phyloP scores from a whole-genome alignment of 2,888 invertebrate species.

The Leptopterna dolabrata region DNA sequence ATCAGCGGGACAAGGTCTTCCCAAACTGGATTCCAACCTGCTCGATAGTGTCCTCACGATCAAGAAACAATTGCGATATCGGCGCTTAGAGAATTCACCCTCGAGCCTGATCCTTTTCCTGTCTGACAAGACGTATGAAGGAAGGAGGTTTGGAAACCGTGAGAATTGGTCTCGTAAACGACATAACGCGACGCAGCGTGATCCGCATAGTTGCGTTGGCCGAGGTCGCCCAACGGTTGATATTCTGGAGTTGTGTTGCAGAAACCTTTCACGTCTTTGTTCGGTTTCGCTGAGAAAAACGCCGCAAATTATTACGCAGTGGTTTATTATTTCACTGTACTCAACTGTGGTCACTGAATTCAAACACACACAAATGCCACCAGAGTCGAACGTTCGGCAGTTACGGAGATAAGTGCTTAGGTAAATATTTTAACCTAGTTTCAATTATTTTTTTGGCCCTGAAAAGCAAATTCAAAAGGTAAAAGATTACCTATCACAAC shows the following conservation, averaged over 20 bases:
- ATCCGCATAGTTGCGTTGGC: background rate
- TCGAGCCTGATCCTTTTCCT: background rate
- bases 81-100: background rate
- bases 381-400: too few species aligned
- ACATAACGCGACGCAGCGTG: background rate
- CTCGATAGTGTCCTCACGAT: background rate
- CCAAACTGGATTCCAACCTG: background rate
- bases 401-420: too few species aligned
- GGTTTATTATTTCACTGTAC: too few species aligned
- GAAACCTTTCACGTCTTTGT: background rate
- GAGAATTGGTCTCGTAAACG: background rate
- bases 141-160: background rate
- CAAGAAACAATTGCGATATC: background rate
- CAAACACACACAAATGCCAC: too few species aligned
- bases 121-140: background rate
- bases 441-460: too few species aligned
- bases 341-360: too few species aligned
- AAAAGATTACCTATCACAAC: too few species aligned
- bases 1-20: background rate
- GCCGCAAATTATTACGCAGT: too few species aligned
- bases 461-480: too few species aligned
- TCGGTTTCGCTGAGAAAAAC: background rate
- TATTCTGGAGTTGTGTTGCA: background rate
- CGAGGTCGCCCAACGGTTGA: background rate
- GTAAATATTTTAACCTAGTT: too few species aligned